Evolutionary conservation across 2,797 vertebrate genomes (phyloP), one percentile per base, ranked within the genome.

Genomic region (Gila robusta): DNA sequence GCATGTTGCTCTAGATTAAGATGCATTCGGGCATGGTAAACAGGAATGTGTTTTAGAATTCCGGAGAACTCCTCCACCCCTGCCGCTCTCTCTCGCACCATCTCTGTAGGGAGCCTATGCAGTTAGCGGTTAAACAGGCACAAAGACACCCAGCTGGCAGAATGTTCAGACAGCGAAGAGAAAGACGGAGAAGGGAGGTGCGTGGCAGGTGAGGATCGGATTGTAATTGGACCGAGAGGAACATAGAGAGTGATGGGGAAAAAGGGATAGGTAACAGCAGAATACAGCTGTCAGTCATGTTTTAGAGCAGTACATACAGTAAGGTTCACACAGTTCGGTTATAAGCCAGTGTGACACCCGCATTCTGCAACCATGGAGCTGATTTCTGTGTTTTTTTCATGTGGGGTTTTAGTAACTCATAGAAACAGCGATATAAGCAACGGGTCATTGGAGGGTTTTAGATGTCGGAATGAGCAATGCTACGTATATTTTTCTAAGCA

Each of bases 51-150:
- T 64, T 81, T 86, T 74, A 80, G 78, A 66, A 80, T 86, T 86
- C 84, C 0, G 23, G 28, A 86, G 67, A 47, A 81, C 64, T 73
- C 35, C 17, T 79, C 85, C 39, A 70, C 66, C 64, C 64, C 64
- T 87, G 39, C 21, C 35, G 12, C 47, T 44, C 69, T 37, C 35
- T 79, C 26, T 56, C 64, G 11, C 16, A 8, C 83, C 66, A 49
- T 72, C 77, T 85, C 84, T 80, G 54, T 85, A 82, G 82, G 83
- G 87, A 88, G 71, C 93, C 93, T 93, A 93, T 94, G 91, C 95
- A 92, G 91, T 90, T 90, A 94, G 94, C 92, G 92, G 93, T 94
- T 94, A 94, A 96, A 94, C 94, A 94, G 95, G 95, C 94, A 94
- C 93, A 90, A 91, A 95, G 91, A 92, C 92, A 92, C 95, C 94